These are phyloP conservation scores for Archaeoteleia sp. DNA, from an alignment of 2,888 invertebrate genomes.

Conservation along the genomic window DNA sequence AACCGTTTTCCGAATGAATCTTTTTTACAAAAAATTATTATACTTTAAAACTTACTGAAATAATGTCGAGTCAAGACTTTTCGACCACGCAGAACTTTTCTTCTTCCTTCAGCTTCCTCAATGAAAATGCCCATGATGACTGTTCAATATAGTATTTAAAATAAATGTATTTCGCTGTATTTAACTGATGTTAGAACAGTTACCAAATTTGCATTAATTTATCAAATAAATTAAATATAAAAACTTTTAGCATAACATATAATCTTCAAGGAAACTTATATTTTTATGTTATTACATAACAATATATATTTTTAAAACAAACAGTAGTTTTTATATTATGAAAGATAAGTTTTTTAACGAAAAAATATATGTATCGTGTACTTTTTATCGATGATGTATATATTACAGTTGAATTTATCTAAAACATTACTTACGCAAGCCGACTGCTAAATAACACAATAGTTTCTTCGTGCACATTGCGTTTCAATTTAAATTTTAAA, in stretches of 20 bases:
- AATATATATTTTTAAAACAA: no score
- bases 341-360: no score
- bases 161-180: not conserved
- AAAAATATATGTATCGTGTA: not conserved
- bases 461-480: conserved; percentile 62
- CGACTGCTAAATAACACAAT: conserved; percentile 65
- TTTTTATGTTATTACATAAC: no score
- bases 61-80: conserved; percentile 86
- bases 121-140: conserved; percentile 82
- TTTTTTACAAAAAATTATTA: conserved; percentile 3
- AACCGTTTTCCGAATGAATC: not conserved
- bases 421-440: conserved; percentile 66
- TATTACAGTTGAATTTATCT: no score
- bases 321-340: no score
- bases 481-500: not conserved
- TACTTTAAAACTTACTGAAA: conserved; percentile 80
- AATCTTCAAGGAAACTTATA: no score
- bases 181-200: no score
- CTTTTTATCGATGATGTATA: not conserved
- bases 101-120: conserved; percentile 84
- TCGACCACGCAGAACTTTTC: conserved; percentile 86
- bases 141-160: conserved; percentile 22
- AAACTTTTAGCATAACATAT: no score
- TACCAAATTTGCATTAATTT: not conserved
- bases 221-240: no score